Percentiles rank a stretch among this genome's conserved stretches.
phyloP scores from a whole-genome alignment of 2,888 invertebrate species.

The Buathra laborator region DNA sequence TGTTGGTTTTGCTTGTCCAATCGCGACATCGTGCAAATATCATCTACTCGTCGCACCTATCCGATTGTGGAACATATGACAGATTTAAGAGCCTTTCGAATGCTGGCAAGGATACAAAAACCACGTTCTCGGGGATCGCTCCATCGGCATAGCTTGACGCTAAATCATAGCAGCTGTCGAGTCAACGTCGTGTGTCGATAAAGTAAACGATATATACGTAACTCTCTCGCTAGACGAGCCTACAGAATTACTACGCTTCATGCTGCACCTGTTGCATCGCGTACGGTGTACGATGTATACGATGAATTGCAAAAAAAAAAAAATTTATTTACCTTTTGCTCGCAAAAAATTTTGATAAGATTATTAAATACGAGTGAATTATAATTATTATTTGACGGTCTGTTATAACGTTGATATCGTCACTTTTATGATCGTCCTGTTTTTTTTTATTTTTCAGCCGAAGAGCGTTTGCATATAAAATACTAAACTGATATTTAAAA shows the following conservation, averaged over 20 bases:
- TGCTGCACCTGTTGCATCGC: constrained; percentile 28
- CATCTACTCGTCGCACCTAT: constrained; percentile 29
- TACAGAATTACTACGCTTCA: background rate
- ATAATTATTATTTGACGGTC: no score
- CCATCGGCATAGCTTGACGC: background rate
- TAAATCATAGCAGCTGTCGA: constrained; percentile 50
- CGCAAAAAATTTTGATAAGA: no score
- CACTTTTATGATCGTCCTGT: no score
- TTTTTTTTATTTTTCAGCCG: no score
- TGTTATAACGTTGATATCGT: no score
- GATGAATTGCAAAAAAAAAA: no score
- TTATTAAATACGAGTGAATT: no score
- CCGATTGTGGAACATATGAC: constrained; percentile 47
- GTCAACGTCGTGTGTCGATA: constrained; percentile 34
- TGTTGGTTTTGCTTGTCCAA: constrained; percentile 22
- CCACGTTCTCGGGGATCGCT: background rate
- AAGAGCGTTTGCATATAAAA: no score
- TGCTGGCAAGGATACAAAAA: constrained; percentile 32
- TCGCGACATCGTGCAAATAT: constrained; percentile 41
- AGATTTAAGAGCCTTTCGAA: constrained; percentile 52
- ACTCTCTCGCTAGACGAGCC: constrained; percentile 1
- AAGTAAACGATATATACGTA: constrained; percentile 39
- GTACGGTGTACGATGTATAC: no score
- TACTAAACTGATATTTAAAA: no score
- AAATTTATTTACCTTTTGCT: no score